phyloP scores from a whole-genome alignment of 2,888 invertebrate genomes.

The Onthophagus sagittarius region DNA sequence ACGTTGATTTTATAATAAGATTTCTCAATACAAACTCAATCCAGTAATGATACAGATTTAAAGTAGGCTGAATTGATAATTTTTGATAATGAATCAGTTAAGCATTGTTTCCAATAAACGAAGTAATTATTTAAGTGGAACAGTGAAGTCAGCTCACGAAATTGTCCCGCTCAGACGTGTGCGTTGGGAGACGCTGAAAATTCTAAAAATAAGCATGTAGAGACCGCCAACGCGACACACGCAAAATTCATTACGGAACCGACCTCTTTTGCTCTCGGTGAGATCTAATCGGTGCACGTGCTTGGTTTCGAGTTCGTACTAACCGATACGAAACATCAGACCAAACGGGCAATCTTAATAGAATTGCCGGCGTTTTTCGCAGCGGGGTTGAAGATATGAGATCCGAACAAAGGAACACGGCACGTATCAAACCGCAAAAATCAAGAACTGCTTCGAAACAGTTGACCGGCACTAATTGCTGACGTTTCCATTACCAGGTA shows the following conservation, averaged over 20 bases:
- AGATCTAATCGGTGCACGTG: background rate
- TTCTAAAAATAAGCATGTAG: background rate
- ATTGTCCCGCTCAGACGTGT: background rate
- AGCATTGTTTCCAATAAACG: background rate
- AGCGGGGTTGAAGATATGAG: background rate
- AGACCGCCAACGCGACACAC: background rate
- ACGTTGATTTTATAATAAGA: no score
- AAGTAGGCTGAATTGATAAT: no score
- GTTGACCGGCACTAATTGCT: background rate
- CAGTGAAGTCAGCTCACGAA: background rate
- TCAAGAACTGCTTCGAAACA: background rate
- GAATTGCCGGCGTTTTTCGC: background rate
- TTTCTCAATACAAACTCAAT: no score
- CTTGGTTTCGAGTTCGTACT: background rate
- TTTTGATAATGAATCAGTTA: no score
- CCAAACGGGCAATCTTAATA: background rate
- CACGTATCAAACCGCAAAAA: background rate
- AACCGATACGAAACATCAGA: background rate
- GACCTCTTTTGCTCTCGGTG: background rate
- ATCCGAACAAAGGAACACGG: background rate
- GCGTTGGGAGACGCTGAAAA: background rate
- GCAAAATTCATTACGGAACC: background rate
- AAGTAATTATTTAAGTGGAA: background rate
- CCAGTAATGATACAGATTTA: no score
- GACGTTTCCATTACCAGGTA: background rate